A percentile compares a stretch with the other conserved stretches of the same genome.
Conservation (phyloP, 1,140 invertebrate genomes). For the Anoplophora glabripennis region DNA sequence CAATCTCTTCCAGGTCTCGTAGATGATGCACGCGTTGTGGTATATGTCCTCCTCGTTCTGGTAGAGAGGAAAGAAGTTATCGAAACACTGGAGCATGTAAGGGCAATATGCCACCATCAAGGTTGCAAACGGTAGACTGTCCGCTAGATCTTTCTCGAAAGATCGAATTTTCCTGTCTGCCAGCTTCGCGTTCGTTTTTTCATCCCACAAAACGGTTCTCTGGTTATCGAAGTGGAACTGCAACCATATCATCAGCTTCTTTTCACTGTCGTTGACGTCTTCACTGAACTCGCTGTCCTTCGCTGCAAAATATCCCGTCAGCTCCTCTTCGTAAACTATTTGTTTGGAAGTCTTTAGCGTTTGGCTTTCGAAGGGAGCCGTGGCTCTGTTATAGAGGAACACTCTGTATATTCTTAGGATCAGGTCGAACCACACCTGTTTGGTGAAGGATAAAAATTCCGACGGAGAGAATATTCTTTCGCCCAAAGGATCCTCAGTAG, state of each 20-base stretch:
- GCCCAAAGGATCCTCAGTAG: not conserved
- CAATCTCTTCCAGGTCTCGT: slow-evolving; percentile 46
- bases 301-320: slow-evolving; percentile 12
- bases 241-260: slow-evolving; percentile 25
- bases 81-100: slow-evolving; percentile 44
- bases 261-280: slow-evolving; percentile 16
- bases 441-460: slow-evolving; percentile 39
- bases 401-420: slow-evolving; percentile 48
- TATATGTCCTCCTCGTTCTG: slow-evolving; percentile 36
- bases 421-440: slow-evolving; percentile 50
- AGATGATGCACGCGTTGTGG: slow-evolving; percentile 48
- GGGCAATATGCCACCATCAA: slow-evolving; percentile 48
- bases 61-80: slow-evolving; percentile 41
- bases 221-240: slow-evolving; percentile 30
- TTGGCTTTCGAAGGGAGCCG: not conserved
- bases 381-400: slow-evolving; percentile 32
- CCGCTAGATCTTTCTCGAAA: slow-evolving; percentile 32
- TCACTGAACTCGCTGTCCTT: slow-evolving; percentile 5
- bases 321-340: not conserved
- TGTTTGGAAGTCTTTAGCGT: not conserved
- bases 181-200: not conserved
- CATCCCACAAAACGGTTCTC: slow-evolving; percentile 22
- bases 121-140: slow-evolving; percentile 46
- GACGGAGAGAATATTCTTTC: slow-evolving; percentile 8
- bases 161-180: slow-evolving; percentile 9